Conservation (phyloP, 2,797 vertebrate genomes). For the Gymnopithys bicolor region DNA sequence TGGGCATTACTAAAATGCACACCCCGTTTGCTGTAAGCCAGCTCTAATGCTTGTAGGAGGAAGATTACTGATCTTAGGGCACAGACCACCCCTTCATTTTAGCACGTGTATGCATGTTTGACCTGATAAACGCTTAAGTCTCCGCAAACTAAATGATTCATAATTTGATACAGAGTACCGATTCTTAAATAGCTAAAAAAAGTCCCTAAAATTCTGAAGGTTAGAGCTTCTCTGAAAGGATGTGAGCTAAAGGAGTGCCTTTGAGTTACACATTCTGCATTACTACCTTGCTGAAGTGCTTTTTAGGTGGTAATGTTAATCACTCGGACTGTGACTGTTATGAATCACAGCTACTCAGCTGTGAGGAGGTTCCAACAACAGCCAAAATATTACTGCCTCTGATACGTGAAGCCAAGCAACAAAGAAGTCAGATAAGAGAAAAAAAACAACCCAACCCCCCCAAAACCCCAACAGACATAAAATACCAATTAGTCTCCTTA, state of each 20-base stretch:
- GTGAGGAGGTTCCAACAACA: conserved; percentile 9
- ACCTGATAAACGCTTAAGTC: not conserved
- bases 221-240: not conserved
- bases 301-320: not conserved
- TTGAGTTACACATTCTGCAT: not conserved
- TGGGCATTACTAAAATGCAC: conserved; percentile 16
- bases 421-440: conserved; percentile 24
- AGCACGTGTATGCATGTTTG: not conserved
- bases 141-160: not conserved
- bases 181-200: not conserved
- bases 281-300: not conserved
- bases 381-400: not conserved
- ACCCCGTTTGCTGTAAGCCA: not conserved
- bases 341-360: conserved; percentile 37
- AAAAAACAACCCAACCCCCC: too few relatives aligned
- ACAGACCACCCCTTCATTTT: not conserved
- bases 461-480: not conserved
- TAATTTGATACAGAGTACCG: not conserved
- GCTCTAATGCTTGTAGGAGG: not conserved
- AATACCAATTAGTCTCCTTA: not conserved
- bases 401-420: not conserved
- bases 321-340: not conserved
- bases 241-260: not conserved
- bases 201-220: conserved; percentile 21
- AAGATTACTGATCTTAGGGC: not conserved